A percentile compares a stretch with the other conserved stretches of the same genome.
Conservation (phyloP, 2,888 invertebrate genomes). For the Troilus luridus region DNA sequence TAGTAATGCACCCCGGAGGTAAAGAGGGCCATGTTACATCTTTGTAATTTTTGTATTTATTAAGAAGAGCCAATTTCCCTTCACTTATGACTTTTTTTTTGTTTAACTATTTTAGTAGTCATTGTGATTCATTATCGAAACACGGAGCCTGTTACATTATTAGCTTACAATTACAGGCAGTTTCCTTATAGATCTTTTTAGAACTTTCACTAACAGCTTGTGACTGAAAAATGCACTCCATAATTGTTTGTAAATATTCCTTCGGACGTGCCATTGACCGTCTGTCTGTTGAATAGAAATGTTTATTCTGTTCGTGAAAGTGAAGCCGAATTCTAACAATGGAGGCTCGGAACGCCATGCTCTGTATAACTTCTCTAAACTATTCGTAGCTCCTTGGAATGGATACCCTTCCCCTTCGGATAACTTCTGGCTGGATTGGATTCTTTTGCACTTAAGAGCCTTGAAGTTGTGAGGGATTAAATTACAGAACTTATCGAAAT, state of each 20-base stretch:
- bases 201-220: conserved; percentile 4
- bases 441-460: neutral
- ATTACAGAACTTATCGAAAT: neutral
- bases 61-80: too few relatives aligned
- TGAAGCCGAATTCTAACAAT: conserved; percentile 11
- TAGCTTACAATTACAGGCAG: neutral
- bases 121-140: neutral
- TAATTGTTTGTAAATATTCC: conserved; percentile 46
- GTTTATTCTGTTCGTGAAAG: conserved; percentile 32
- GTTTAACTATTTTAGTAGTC: neutral
- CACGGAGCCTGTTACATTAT: neutral
- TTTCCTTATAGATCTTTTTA: neutral
- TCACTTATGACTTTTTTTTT: neutral
- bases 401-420: neutral
- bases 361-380: conserved; percentile 25
- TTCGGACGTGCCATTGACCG: conserved; percentile 12
- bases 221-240: neutral
- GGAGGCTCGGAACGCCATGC: neutral
- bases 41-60: too few relatives aligned
- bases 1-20: too few relatives aligned
- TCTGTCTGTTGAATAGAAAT: conserved; percentile 23
- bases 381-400: neutral
- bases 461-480: neutral
- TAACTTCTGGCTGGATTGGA: neutral
- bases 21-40: too few relatives aligned